These are phyloP conservation scores for Archivesica marissinica DNA, from an alignment of 1,140 invertebrate genomes.

Conservation along the genomic window DNA sequence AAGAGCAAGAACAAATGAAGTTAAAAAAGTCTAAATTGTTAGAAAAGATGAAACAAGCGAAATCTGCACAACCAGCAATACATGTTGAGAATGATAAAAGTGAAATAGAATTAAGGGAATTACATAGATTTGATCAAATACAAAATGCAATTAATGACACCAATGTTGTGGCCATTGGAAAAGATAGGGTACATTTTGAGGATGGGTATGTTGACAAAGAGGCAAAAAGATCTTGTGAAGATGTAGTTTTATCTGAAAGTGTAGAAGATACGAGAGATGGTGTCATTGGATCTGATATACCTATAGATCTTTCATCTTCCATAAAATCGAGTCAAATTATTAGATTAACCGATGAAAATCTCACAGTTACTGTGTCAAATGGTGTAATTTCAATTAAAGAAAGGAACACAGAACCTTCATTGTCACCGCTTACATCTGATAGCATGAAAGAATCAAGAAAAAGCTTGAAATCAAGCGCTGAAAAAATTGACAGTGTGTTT, in stretches of 20 bases:
- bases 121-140: background rate
- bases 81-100: background rate
- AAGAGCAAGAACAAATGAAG: conserved; percentile 50
- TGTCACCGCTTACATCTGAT: no score
- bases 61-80: background rate
- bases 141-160: background rate
- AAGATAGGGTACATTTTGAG: background rate
- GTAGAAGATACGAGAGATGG: background rate
- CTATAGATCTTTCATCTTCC: background rate
- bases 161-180: background rate
- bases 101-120: background rate
- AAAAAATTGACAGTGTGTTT: background rate
- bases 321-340: background rate
- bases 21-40: conserved; percentile 26
- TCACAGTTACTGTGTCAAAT: background rate
- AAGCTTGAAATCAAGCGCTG: background rate
- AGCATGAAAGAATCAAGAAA: background rate
- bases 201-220: background rate
- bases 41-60: conserved; percentile 42
- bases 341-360: background rate
- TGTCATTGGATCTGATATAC: background rate
- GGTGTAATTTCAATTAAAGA: conserved; percentile 17
- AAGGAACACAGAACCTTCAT: background rate
- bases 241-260: background rate
- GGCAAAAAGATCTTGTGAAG: background rate